These are phyloP conservation scores for Corapipo altera DNA, from an alignment of 2,113 vertebrate species.

Conservation along the genomic window DNA sequence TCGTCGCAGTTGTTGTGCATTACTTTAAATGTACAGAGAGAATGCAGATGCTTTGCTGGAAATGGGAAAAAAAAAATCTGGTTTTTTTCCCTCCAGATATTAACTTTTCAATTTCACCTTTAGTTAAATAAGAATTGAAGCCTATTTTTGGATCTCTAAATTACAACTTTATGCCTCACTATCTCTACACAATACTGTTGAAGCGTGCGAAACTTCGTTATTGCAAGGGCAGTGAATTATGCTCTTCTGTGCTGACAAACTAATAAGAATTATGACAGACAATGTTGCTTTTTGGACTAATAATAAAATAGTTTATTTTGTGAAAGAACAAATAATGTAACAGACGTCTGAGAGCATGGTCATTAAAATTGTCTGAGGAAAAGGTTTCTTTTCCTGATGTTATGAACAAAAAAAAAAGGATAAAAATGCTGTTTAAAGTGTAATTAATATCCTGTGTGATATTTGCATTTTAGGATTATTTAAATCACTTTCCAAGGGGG, in stretches of 20 bases:
- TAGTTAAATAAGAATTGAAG: neutral
- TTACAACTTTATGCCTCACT: neutral
- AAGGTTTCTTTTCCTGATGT: neutral
- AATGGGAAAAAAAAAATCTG: neutral
- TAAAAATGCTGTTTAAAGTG: neutral
- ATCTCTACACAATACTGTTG: neutral
- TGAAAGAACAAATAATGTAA: neutral
- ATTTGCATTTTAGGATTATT: neutral
- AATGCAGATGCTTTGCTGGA: neutral
- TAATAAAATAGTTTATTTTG: neutral
- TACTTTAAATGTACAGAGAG: neutral
- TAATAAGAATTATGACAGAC: neutral
- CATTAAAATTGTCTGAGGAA: neutral
- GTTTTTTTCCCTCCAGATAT: neutral
- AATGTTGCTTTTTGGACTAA: neutral
- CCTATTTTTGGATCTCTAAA: neutral
- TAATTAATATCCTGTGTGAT: neutral
- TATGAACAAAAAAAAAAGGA: neutral
- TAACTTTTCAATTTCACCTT: neutral
- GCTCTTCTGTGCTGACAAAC: neutral
- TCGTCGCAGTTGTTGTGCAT: neutral
- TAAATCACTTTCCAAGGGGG: neutral
- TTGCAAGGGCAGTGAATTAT: neutral
- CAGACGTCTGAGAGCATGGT: neutral
- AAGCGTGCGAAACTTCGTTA: neutral